Base-by-base conservation (phyloP, 2,797 vertebrate genomes). In the Psittacula echo region DNA sequence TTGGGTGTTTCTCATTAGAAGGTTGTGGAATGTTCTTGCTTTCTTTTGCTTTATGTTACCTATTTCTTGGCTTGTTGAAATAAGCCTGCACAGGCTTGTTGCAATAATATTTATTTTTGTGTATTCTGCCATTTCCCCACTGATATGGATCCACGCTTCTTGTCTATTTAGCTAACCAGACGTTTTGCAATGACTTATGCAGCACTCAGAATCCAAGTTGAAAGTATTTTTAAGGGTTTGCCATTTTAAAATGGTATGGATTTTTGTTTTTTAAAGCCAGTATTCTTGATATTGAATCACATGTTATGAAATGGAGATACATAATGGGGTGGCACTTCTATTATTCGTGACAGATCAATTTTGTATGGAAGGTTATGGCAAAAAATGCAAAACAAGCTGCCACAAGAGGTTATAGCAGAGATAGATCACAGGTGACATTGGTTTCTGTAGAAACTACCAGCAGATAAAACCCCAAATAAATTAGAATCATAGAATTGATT, bases 341-440 rank as follows among this genome's bases (percentile, higher is more conserved):
- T 93, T 95, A 93, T 89, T 97, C 79, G 75, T 88, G 95, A 97
- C 92, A 96, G 95, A 96, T 97, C 94, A 93, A 92, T 96, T 94
- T 94, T 92, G 61, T 92, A 79, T 95, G 96, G 95, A 97, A 95
- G 91, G 75, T 86, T 97, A 96, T 94, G 75, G 94, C 76, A 62
- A 93, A 82, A 96, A 95, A 97, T 84, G 90, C 89, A 96, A 95
- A 96, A n/a, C 81, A 93, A 89, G 79, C 90, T 96, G 96, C 68
- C 95, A 95, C 68, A 32, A 51, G 62, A 86, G 42, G 62, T 95
- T 97, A 82, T 54, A 74, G 53, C 34, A 93, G 85, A 96, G 92
- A 95, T 66, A 96, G 89, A 96, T 97, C 96, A 95, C 94, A 95
- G 89, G 83, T 96, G 93, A 89, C 60, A 64, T 37, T 41, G 62